Evolutionary conservation across 2,888 invertebrate species (phyloP), one percentile per base, ranked within the genome.

Genomic region (Adineta ricciae): DNA sequence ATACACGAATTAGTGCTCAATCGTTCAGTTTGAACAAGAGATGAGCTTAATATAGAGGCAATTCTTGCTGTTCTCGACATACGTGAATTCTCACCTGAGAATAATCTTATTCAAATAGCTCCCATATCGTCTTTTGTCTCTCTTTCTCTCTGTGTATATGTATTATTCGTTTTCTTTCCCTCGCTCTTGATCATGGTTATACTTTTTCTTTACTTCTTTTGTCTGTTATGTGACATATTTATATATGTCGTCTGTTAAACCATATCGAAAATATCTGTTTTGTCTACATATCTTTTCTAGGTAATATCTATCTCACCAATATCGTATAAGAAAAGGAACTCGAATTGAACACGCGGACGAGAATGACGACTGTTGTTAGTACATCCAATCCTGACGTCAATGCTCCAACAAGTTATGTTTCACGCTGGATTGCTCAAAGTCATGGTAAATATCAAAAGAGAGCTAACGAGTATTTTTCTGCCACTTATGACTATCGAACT

Each of bases 81-180:
- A 64, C 27, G 64, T 11, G 64, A 64, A 64, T 64, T 64, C 64
- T 64, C 64, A 64, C 64, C 64, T 64, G 14, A 64, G 64, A 32
- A 16, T 64, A 64, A 64, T 64, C 64, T 64, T 64, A 64, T 64
- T 64, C 64, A 64, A 64, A 64, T 64, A 64, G 32, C 64, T 64
- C 11, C 64, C 32, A 46, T 46, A 27, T 32, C 32, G 46, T 64
- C 27, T 27, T 19, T 27, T 56, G 7, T 27, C 56, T 56, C 27
- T 11, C 32, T 11, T 32, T 32, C 50, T 27, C 16, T 11, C 32
- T 64, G 5, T 64, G 64, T 64, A 27, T 64, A 14, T 64, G 27
- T 64, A 27, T 64, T 27, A 64, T 32, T 32, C 27, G 14, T 56
- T 27, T 56, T 56, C 11, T 32, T 36, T 32, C 27, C 16, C 14